Evolutionary conservation across 2,888 invertebrate genomes (phyloP), one percentile per base, ranked within the genome.

Genomic region (Pterostichus madidus): DNA sequence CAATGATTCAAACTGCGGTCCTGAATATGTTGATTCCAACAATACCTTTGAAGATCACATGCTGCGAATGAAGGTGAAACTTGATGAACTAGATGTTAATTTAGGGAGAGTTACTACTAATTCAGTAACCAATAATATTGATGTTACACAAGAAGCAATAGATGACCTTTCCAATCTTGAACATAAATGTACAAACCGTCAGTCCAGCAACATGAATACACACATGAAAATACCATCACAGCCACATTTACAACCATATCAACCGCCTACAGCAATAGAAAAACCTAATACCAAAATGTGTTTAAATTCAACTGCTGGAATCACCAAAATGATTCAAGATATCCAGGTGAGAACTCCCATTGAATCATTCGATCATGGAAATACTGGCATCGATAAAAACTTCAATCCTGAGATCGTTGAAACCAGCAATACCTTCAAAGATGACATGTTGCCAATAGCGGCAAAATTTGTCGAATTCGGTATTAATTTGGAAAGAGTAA

Each of bases 251-350:
- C 59, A 15, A 24, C 6, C 24, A 24, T 4, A 8, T 10, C 31
- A 24, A 61, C n/a, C 59, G 3, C 24, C 24, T 24, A 94, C 93
- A 94, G 94, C 84, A 94, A 53, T 13, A 13, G 5, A 15, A 15
- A 53, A 93, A n/a, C n/a, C n/a, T n/a, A n/a, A n/a, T n/a, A n/a
- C n/a, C n/a, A n/a, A n/a, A n/a, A n/a, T n/a, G n/a, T n/a, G n/a
- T n/a, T n/a, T n/a, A n/a, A n/a, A n/a, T n/a, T n/a, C n/a, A n/a
- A n/a, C n/a, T n/a, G n/a, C n/a, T n/a, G n/a, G n/a, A n/a, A n/a
- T n/a, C n/a, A n/a, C n/a, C n/a, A n/a, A n/a, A n/a, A n/a, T n/a
- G n/a, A n/a, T n/a, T n/a, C n/a, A n/a, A 39, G 94, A 94, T 87
- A 94, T 94, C 0, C 94, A 94, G 81, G 93, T 61, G 59, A 61